A percentile compares a stretch with the other conserved stretches of the same genome.
phyloP scores from a whole-genome alignment of 2,888 invertebrate species.

The Acrobasis consociella region DNA sequence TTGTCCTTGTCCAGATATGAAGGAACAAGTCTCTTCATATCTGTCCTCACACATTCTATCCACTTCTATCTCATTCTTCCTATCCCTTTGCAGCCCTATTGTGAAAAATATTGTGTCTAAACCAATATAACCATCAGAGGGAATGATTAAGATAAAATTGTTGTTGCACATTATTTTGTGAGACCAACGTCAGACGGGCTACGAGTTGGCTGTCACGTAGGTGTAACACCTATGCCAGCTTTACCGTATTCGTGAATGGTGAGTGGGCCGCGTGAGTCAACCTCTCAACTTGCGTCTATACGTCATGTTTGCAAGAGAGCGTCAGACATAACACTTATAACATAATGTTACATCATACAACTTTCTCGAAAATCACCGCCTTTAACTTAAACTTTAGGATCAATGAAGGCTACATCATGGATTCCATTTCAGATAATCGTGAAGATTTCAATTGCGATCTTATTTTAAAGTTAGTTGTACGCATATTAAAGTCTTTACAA shows the following conservation, averaged over 20 bases:
- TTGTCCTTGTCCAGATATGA: too few relatives aligned
- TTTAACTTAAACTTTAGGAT: not conserved
- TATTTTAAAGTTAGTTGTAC: too few relatives aligned
- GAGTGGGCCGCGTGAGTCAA: conserved; percentile 11
- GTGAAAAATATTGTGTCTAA: too few relatives aligned
- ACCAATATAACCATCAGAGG: too few relatives aligned
- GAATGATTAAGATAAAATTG: not conserved
- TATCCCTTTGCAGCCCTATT: too few relatives aligned
- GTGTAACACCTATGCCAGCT: conserved; percentile 7
- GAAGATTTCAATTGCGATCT: too few relatives aligned
- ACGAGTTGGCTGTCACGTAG: conserved; percentile 32
- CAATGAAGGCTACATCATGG: not conserved
- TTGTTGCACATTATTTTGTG: not conserved
- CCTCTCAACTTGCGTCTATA: not conserved
- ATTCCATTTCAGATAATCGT: too few relatives aligned
- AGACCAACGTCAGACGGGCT: conserved; percentile 25
- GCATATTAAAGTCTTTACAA: too few relatives aligned
- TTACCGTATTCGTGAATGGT: not conserved
- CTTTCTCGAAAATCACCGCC: not conserved
- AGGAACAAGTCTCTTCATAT: too few relatives aligned
- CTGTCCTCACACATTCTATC: too few relatives aligned
- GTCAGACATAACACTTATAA: not conserved
- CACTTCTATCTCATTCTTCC: too few relatives aligned
- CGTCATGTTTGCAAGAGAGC: not conserved
- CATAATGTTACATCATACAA: conserved; percentile 9